phyloP scores from a whole-genome alignment of 2,888 invertebrate genomes.

The Euzetes globulus region DNA sequence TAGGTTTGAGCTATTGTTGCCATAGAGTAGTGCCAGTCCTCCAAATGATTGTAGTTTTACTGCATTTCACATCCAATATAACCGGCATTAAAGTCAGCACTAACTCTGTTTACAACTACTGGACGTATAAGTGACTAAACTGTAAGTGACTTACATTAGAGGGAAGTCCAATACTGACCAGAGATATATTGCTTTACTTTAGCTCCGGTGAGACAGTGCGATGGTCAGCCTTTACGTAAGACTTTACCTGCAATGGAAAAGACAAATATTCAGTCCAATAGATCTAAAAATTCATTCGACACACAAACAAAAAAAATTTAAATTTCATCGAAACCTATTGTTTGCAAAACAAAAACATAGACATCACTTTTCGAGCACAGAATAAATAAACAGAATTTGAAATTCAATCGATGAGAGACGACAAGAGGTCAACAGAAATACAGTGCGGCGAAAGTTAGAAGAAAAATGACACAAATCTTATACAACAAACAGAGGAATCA shows the following conservation, averaged over 20 bases:
- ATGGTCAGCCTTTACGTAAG: background rate
- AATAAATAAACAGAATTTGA: background rate
- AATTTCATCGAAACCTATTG: no score
- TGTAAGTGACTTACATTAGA: conserved; percentile 9
- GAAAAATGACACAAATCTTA: background rate
- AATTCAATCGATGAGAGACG: background rate
- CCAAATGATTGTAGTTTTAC: conserved; percentile 21
- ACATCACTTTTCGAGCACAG: background rate
- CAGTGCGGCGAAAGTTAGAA: background rate
- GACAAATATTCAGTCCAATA: background rate
- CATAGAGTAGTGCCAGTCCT: background rate
- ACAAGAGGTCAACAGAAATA: background rate
- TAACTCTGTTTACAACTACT: conserved; percentile 15
- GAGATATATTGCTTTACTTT: background rate
- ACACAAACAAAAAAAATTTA: no score
- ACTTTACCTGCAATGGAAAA: background rate
- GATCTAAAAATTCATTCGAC: background rate
- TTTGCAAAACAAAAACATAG: no score
- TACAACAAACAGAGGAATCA: background rate
- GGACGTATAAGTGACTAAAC: background rate
- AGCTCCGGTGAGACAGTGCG: background rate
- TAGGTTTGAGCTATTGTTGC: conserved; percentile 18
- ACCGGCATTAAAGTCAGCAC: conserved; percentile 5
- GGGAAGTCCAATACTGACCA: background rate
- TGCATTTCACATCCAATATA: conserved; percentile 17